Evolutionary conservation across 2,797 vertebrate genomes (phyloP).

Genomic region (Gymnodraco acuticeps): DNA sequence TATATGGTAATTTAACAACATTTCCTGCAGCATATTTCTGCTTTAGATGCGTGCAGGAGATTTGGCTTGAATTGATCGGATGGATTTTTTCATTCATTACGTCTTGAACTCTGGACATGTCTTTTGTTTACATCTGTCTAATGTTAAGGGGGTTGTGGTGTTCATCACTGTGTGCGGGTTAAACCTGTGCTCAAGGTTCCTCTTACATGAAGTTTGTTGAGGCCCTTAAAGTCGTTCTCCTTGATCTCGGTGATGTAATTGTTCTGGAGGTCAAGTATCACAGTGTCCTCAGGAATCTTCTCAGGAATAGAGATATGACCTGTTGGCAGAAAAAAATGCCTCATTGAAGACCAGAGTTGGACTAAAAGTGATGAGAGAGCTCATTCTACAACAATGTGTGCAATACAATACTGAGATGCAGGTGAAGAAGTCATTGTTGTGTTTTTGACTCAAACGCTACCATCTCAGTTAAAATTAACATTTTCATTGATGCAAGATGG

Average conservation of each 20-base stretch:
- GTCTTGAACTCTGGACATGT: not conserved
- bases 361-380: not conserved
- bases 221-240: constrained; percentile 94
- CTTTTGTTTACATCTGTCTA: constrained; percentile 5
- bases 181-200: not conserved
- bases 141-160: not conserved
- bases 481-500: not conserved
- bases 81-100: constrained; percentile 8
- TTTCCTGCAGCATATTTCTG: not conserved
- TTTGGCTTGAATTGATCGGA: not conserved
- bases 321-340: constrained; percentile 66
- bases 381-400: not conserved
- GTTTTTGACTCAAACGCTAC: not conserved
- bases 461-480: not conserved
- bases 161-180: not conserved
- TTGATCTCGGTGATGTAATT: constrained; percentile 97
- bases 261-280: constrained; percentile 97
- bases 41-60: not conserved
- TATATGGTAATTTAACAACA: not conserved
- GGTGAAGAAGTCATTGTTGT: not conserved
- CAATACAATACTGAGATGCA: not conserved
- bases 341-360: constrained; percentile 2
- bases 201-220: constrained; percentile 93
- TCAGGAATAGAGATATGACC: constrained; percentile 91
- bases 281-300: constrained; percentile 92